Percentiles rank a stretch among this genome's conserved stretches.
phyloP scores from a whole-genome alignment of 2,113 vertebrate species.

The Plectropomus leopardus region DNA sequence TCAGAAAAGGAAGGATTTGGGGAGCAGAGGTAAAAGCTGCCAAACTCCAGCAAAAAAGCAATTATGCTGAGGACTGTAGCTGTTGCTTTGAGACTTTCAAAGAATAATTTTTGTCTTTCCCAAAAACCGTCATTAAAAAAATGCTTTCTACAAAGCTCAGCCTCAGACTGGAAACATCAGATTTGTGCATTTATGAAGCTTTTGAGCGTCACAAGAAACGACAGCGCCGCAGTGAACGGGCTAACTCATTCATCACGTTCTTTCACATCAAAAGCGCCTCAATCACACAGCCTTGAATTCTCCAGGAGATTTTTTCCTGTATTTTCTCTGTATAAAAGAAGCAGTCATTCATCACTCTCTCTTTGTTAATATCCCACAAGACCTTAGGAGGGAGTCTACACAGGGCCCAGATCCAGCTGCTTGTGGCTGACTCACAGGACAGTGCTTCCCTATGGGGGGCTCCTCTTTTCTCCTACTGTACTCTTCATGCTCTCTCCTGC shows the following conservation, averaged over 20 bases:
- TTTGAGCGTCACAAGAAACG: conserved; percentile 2
- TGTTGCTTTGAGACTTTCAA: conserved; percentile 29
- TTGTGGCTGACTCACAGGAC: conserved; percentile 62
- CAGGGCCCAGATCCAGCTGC: conserved; percentile 53
- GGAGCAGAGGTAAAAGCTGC: conserved; percentile 47
- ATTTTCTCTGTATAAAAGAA: conserved; percentile 27
- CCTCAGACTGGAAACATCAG: neutral
- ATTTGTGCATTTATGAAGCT: neutral
- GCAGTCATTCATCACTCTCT: conserved; percentile 52
- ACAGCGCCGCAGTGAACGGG: neutral
- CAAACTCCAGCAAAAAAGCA: conserved; percentile 23
- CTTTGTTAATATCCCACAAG: conserved; percentile 53
- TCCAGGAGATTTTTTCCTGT: conserved; percentile 6
- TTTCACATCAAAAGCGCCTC: conserved; percentile 34
- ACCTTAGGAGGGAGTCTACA: conserved; percentile 34
- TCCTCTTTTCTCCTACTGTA: conserved; percentile 35
- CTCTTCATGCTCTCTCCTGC: conserved; percentile 37
- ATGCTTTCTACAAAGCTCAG: neutral
- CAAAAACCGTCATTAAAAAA: conserved; percentile 31
- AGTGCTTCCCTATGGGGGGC: conserved; percentile 48
- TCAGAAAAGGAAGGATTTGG: conserved; percentile 52
- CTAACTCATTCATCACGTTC: conserved; percentile 31
- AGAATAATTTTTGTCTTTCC: neutral
- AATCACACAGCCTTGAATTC: conserved; percentile 33
- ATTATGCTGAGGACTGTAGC: conserved; percentile 48